A percentile compares a stretch with the other conserved stretches of the same genome.
Evolutionary conservation across 2,113 vertebrate species (phyloP).

Genomic region (Carassius gibelio): DNA sequence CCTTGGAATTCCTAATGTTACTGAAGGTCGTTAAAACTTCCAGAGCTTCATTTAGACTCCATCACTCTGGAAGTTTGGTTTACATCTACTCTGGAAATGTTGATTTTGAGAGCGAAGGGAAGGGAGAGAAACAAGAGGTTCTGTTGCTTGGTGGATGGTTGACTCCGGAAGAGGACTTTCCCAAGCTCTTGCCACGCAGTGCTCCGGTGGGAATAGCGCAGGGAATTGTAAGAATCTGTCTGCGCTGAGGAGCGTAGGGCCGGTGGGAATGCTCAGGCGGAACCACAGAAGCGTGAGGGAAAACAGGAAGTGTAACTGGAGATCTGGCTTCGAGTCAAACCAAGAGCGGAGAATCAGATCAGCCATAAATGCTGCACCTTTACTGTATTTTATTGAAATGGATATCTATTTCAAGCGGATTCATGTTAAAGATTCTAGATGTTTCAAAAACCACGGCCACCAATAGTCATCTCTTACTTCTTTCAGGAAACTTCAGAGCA

Average conservation of each 20-base stretch:
- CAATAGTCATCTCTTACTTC: not conserved
- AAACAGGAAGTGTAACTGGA: constrained; percentile 61
- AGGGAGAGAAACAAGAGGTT: constrained; percentile 30
- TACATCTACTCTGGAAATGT: constrained; percentile 53
- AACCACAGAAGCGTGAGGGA: constrained; percentile 55
- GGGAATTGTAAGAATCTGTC: constrained; percentile 63
- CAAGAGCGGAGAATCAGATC: constrained; percentile 7
- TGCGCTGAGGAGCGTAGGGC: constrained; percentile 45
- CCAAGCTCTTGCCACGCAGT: constrained; percentile 58
- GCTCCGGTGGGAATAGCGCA: constrained; percentile 56
- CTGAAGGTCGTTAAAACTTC: constrained; percentile 23
- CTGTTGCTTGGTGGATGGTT: constrained; percentile 52
- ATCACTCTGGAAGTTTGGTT: constrained; percentile 36
- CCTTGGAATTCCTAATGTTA: not conserved
- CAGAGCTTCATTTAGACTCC: constrained; percentile 39
- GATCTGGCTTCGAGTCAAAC: constrained; percentile 45
- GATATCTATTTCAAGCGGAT: not conserved
- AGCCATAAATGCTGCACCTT: not conserved
- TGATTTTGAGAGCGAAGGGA: constrained; percentile 41
- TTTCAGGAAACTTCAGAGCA: too few species aligned
- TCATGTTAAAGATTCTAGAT: not conserved
- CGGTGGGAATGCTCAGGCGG: constrained; percentile 58
- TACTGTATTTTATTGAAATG: not conserved
- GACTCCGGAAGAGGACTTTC: constrained; percentile 63
- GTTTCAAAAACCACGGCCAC: not conserved